Base-by-base conservation (phyloP, 1,140 invertebrate species). In the Ephestia elutella region DNA sequence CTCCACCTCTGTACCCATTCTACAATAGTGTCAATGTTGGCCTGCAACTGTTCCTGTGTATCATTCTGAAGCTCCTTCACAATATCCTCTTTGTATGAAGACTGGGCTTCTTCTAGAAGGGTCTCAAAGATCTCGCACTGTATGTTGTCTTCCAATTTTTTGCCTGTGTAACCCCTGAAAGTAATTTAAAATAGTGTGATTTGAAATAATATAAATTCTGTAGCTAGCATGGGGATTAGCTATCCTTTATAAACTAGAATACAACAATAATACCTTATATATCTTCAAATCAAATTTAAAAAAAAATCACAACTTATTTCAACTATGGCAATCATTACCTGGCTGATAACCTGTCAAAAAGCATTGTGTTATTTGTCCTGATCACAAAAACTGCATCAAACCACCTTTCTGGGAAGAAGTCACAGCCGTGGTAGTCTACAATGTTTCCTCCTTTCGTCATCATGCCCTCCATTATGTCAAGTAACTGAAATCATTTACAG, bases 71-170 rank as follows among this genome's bases (percentile, higher is more conserved):
- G 75, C 89, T 98, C 93, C 80, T 93, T 92, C 11, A 99, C 94
- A 68, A 98, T 96, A 63, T 96, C 92, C 50, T 91, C 62, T 65
- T 93, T 92, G 76, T 99, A 99, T 0, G 96, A 94, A 48, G 93
- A 93, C 65, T 91, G 91, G 0, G 98, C 98, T 87, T 99, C 98
- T 66, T 99, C 97, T 35, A 97, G 82, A 59, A 99, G 92, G 0
- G 93, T 95, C 80, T 98, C 96, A 86, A 99, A 99, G 78, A 99
- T 99, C 92, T 99, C 98, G 90, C 97, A 99, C 67, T 98, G 92
- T 21, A 99, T 90, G 82, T 99, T 99, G 65, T 97, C 95, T 75
- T 95, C 91, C 13, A 99, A 80, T 89, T 99, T 99, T 78, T 96
- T 97, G 0, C 94, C 94, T 53, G 89, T 90, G 77, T 99, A 99